These are phyloP conservation scores for Cydia splendana DNA, from an alignment of 1,140 invertebrate species.

Conservation along the genomic window DNA sequence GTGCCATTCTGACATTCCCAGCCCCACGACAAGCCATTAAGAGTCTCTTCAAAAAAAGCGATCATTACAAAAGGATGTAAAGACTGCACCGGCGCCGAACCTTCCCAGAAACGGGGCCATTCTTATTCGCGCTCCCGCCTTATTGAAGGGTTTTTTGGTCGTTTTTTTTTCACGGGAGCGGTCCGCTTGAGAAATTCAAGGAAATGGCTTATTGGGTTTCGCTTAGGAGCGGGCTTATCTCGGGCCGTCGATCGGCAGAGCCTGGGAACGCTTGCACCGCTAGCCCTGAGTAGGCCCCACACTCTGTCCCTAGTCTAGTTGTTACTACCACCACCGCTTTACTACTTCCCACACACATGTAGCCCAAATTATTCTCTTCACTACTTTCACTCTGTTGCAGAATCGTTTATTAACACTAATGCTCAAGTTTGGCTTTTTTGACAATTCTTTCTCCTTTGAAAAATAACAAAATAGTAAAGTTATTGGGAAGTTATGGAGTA, in stretches of 20 bases:
- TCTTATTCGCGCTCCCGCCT: constrained; percentile 77
- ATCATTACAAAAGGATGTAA: constrained; percentile 77
- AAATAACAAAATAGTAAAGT: not conserved
- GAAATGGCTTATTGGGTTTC: constrained; percentile 77
- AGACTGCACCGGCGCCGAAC: constrained; percentile 76
- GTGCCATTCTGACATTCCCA: constrained; percentile 53
- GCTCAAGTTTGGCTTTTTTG: not conserved
- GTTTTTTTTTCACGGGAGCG: constrained; percentile 76
- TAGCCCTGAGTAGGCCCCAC: constrained; percentile 49
- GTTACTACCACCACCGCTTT: not conserved
- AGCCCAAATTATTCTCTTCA: not conserved
- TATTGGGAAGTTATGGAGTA: not conserved
- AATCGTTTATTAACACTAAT: not conserved
- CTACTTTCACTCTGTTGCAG: not conserved
- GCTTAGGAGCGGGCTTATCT: constrained; percentile 72
- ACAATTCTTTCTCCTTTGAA: not conserved
- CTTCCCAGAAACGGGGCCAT: constrained; percentile 76
- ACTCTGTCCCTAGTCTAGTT: not conserved
- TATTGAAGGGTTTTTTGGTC: constrained; percentile 72
- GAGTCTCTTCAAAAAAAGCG: constrained; percentile 73
- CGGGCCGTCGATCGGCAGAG: constrained; percentile 57
- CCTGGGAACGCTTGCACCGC: constrained; percentile 54
- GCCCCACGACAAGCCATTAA: constrained; percentile 74
- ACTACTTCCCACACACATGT: not conserved
- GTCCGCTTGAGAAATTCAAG: constrained; percentile 74